phyloP scores from a whole-genome alignment of 2,888 invertebrate genomes.

The Xestobium rufovillosum region DNA sequence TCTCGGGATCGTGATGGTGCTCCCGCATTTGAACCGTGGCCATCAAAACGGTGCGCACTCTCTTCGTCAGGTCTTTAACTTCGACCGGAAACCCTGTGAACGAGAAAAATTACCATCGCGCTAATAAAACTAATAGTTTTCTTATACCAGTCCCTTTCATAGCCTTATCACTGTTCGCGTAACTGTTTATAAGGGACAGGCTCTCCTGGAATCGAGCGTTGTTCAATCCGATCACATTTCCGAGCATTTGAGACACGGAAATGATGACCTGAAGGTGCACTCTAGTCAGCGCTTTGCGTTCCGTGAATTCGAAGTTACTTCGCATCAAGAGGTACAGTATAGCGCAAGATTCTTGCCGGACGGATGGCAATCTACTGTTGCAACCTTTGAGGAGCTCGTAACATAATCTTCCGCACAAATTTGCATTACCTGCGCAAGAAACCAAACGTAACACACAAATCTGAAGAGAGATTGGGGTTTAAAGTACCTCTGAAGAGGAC shows the following conservation, averaged over 20 bases:
- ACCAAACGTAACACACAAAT: neutral
- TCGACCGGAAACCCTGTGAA: slow-evolving; percentile 70
- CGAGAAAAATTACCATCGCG: slow-evolving; percentile 7
- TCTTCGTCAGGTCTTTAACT: slow-evolving; percentile 87
- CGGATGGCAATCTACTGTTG: slow-evolving; percentile 74
- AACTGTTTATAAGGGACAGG: slow-evolving; percentile 84
- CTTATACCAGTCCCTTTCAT: slow-evolving; percentile 81
- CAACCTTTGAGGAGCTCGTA: slow-evolving; percentile 75
- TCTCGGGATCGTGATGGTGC: slow-evolving; percentile 85
- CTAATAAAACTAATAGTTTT: slow-evolving; percentile 9
- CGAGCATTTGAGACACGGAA: slow-evolving; percentile 88
- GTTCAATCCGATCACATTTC: slow-evolving; percentile 82
- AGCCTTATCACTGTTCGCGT: slow-evolving; percentile 85
- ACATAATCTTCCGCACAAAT: slow-evolving; percentile 73
- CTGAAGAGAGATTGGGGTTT: neutral
- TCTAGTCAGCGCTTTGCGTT: slow-evolving; percentile 74
- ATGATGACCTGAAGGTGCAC: slow-evolving; percentile 93
- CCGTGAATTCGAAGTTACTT: slow-evolving; percentile 86
- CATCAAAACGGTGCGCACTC: slow-evolving; percentile 89
- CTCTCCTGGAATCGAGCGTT: slow-evolving; percentile 94
- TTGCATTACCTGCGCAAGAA: slow-evolving; percentile 56
- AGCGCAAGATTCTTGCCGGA: slow-evolving; percentile 86
- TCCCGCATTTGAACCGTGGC: slow-evolving; percentile 90
- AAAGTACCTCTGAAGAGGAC: slow-evolving; percentile 70
- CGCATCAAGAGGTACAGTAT: slow-evolving; percentile 88